Evolutionary conservation across 2,888 invertebrate species (phyloP), one percentile per base, ranked within the genome.

Genomic region (Calliopum simillimum): DNA sequence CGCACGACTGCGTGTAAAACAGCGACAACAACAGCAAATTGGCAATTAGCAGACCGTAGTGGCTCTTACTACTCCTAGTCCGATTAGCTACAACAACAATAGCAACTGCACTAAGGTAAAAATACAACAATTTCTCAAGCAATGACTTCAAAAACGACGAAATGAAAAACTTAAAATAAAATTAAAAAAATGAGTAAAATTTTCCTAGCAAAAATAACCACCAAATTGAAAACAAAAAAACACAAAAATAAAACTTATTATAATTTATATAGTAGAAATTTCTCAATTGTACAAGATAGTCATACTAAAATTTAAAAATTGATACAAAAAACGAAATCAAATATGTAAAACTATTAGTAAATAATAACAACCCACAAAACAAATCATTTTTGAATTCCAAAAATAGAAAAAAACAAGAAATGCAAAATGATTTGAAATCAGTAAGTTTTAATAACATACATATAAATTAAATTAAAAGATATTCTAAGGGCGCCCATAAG

Each of bases 331-430:
- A 23, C 25, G 13, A 55, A 2, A 55, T 23, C 2, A 12, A 55
- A 11, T 21, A 53, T 53, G 11, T 25, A 59, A 55, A 53, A 55
- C 55, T 14, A 49, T 16, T 47, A 62, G 33, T 41, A 63, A 33
- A 63, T 14, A 23, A 63, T 16, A 19, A 41, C 14, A 62, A 33
- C 8, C 19, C 53, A 53, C 33, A 19, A 43, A 21, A 65, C n/a
- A 25, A n/a, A n/a, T n/a, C n/a, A 64, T 47, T 8, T 8, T 51
- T n/a, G 21, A 62, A 23, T 23, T n/a, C n/a, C n/a, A n/a, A n/a
- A n/a, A n/a, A n/a, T n/a, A n/a, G n/a, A n/a, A n/a, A n/a, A n/a
- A n/a, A n/a, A n/a, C n/a, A n/a, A n/a, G n/a, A n/a, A n/a, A n/a
- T n/a, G n/a, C n/a, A n/a, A n/a, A n/a, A n/a, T n/a, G n/a, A n/a